A percentile compares a stretch with the other conserved stretches of the same genome.
Conservation (phyloP, 2,113 vertebrate species). For the Ciconia boyciana region DNA sequence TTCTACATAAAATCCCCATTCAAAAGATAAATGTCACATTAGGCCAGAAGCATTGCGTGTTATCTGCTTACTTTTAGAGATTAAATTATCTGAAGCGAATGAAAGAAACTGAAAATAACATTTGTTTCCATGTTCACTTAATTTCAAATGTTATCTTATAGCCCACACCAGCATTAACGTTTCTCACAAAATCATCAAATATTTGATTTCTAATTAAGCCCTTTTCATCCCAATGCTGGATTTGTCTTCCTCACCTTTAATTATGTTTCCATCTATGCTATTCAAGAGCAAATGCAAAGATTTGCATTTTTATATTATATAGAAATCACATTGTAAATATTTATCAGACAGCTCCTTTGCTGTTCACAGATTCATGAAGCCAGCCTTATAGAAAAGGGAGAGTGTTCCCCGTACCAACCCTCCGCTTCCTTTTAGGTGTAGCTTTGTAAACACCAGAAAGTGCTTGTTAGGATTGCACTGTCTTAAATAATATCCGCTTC, state of each 20-base stretch:
- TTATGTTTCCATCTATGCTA: background rate
- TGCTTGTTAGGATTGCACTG: background rate
- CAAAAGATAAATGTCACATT: background rate
- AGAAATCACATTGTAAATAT: background rate
- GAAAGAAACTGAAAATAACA: background rate
- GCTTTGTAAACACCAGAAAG: too few relatives aligned
- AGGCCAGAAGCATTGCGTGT: background rate
- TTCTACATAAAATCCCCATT: background rate
- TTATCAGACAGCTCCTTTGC: background rate
- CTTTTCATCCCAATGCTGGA: background rate
- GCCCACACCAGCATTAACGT: background rate
- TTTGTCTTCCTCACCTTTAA: conserved; percentile 5
- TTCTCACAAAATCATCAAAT: background rate
- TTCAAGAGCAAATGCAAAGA: background rate
- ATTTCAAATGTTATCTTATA: background rate
- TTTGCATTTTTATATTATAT: background rate
- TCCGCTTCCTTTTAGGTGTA: background rate
- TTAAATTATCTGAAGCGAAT: background rate
- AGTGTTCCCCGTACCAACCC: accelerated
- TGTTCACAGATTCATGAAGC: background rate
- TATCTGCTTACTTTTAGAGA: background rate
- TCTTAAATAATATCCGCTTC: background rate
- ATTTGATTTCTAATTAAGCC: conserved; percentile 29
- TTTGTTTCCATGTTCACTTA: background rate
- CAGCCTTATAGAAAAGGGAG: background rate